These are phyloP conservation scores for Trichonephila inaurata DNA, from an alignment of 1,140 invertebrate species.

Conservation along the genomic window DNA sequence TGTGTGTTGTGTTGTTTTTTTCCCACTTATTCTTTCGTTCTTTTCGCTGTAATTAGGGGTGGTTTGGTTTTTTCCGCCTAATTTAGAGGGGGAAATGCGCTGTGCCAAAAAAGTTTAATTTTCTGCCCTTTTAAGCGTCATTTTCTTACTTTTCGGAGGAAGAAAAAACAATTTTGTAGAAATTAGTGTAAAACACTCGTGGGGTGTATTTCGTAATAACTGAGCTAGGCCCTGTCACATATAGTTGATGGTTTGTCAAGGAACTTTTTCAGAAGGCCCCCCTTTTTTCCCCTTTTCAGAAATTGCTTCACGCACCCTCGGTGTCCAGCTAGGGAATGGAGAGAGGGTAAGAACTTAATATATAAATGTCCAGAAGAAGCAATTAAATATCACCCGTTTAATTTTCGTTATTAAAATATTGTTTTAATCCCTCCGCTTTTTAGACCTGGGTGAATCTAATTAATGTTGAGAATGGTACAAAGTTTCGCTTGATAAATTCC, in stretches of 20 bases:
- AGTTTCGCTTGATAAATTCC: too few relatives aligned
- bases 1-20: constrained; percentile 57
- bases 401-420: too few relatives aligned
- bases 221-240: constrained; percentile 21
- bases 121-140: constrained; percentile 56
- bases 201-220: constrained; percentile 54
- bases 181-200: constrained; percentile 51
- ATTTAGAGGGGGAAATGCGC: constrained; percentile 53
- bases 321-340: neutral
- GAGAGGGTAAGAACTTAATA: too few relatives aligned
- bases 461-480: too few relatives aligned
- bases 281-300: neutral
- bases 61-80: constrained; percentile 75
- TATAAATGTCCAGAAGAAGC: too few relatives aligned
- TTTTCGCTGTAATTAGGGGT: constrained; percentile 70
- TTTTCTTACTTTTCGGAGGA: constrained; percentile 45
- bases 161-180: constrained; percentile 48
- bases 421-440: too few relatives aligned
- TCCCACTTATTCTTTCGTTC: constrained; percentile 1
- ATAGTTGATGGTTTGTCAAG: constrained; percentile 53
- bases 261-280: neutral
- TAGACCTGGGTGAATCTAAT: too few relatives aligned
- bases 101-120: constrained; percentile 76
- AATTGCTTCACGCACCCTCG: neutral
- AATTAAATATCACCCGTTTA: too few relatives aligned